Conservation (phyloP, 2,888 invertebrate genomes). For the Orthonychiurus folsomi region DNA sequence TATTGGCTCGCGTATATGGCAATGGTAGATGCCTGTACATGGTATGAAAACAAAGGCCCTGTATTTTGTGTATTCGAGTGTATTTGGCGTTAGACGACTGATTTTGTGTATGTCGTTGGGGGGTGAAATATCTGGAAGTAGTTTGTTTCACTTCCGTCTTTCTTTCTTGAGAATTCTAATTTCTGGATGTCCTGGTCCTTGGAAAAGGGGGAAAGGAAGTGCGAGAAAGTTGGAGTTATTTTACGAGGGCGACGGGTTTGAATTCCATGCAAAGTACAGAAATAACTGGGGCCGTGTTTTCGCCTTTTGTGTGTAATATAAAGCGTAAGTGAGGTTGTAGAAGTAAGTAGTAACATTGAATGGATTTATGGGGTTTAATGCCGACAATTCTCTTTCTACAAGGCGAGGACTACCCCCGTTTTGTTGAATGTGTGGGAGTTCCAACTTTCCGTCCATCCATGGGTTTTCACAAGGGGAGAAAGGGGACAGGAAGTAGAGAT, state of each 20-base stretch:
- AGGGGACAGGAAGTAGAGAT: background rate
- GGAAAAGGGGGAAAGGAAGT: background rate
- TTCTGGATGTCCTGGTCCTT: no score
- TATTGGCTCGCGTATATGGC: no score
- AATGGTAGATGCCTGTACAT: no score
- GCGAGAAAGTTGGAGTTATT: background rate
- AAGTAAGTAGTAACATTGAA: background rate
- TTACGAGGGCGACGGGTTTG: background rate
- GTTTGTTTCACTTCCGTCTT: no score
- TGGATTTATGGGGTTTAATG: background rate
- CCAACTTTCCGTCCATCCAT: background rate
- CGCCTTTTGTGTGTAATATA: background rate
- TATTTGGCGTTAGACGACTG: no score
- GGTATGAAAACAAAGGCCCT: no score
- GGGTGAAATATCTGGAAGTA: no score
- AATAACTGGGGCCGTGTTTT: background rate
- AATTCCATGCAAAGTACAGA: background rate
- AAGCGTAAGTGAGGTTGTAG: background rate
- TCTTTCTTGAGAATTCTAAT: no score
- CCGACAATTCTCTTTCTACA: background rate
- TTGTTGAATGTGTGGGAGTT: no score
- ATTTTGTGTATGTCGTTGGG: no score
- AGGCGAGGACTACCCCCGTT: no score
- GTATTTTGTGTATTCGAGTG: no score
- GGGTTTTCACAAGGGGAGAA: background rate